A percentile compares a stretch with the other conserved stretches of the same genome.
Conservation (phyloP, 2,797 vertebrate species). For the Anolis apletophallus region DNA sequence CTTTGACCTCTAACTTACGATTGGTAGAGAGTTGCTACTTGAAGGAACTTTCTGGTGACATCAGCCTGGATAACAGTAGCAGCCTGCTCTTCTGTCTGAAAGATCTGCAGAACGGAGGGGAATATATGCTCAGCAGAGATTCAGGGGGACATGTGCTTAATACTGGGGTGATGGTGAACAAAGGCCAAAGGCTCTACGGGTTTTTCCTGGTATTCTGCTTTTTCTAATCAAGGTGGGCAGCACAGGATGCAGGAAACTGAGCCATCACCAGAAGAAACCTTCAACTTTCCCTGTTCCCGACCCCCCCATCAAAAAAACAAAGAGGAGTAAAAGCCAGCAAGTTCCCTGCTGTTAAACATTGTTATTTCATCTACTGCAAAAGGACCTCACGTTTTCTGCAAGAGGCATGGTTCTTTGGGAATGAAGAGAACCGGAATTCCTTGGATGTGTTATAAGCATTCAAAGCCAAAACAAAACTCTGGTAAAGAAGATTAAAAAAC, state of each 20-base stretch:
- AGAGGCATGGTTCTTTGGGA: neutral
- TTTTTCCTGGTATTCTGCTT: slow-evolving; percentile 12
- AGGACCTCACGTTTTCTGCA: neutral
- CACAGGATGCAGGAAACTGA: neutral
- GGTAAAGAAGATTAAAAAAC: neutral
- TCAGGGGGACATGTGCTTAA: slow-evolving; percentile 1
- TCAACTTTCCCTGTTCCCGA: neutral
- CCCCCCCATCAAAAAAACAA: neutral
- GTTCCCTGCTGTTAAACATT: neutral
- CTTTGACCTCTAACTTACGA: neutral
- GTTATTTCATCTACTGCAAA: neutral
- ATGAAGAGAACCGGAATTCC: neutral
- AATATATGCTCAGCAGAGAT: neutral
- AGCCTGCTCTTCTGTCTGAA: slow-evolving; percentile 1
- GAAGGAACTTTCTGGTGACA: neutral
- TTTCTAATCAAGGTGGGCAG: slow-evolving; percentile 14
- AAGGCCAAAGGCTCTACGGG: slow-evolving; percentile 4
- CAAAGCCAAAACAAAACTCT: neutral
- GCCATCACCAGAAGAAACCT: neutral
- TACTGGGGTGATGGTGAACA: neutral
- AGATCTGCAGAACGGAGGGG: neutral
- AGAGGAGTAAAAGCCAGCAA: neutral
- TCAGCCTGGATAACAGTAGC: neutral
- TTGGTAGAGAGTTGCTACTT: neutral
- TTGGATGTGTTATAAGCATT: neutral